Evolutionary conservation across 1,140 invertebrate species (phyloP).

Genomic region (Heliconius eleuchia): DNA sequence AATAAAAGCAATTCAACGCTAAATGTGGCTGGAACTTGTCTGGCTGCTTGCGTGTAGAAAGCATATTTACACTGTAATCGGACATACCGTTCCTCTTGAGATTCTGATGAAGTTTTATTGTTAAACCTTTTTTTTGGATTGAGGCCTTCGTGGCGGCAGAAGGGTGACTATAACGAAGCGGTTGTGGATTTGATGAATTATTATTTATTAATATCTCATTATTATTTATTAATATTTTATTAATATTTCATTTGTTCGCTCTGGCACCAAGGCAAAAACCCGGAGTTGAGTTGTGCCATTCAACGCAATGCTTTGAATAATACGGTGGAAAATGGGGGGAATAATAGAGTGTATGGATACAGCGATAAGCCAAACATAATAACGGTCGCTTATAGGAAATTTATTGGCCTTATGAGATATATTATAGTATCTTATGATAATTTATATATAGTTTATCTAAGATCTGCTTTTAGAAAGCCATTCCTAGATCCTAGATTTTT

Average conservation of each 20-base stretch:
- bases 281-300: too few species aligned
- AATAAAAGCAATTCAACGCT: slow-evolving; percentile 16
- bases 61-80: slow-evolving; percentile 39
- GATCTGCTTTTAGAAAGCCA: background rate
- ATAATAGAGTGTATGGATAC: too few species aligned
- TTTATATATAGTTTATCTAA: background rate
- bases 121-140: slow-evolving; percentile 48
- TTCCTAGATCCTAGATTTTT: background rate
- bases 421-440: background rate
- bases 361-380: too few species aligned
- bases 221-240: too few species aligned
- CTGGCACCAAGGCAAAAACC: too few species aligned
- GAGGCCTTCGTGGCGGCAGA: too few species aligned
- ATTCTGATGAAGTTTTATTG: slow-evolving; percentile 50
- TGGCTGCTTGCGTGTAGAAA: slow-evolving; percentile 21
- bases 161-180: too few species aligned
- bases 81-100: slow-evolving; percentile 47
- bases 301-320: too few species aligned
- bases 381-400: slow-evolving; percentile 23
- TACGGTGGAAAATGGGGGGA: too few species aligned
- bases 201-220: too few species aligned
- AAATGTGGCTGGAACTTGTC: slow-evolving; percentile 12
- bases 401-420: slow-evolving; percentile 9
- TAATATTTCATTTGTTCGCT: too few species aligned
- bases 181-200: too few species aligned